Evolutionary conservation across 2,113 vertebrate species (phyloP), one percentile per base, ranked within the genome.

Genomic region (Poeciliopsis occidentalis): DNA sequence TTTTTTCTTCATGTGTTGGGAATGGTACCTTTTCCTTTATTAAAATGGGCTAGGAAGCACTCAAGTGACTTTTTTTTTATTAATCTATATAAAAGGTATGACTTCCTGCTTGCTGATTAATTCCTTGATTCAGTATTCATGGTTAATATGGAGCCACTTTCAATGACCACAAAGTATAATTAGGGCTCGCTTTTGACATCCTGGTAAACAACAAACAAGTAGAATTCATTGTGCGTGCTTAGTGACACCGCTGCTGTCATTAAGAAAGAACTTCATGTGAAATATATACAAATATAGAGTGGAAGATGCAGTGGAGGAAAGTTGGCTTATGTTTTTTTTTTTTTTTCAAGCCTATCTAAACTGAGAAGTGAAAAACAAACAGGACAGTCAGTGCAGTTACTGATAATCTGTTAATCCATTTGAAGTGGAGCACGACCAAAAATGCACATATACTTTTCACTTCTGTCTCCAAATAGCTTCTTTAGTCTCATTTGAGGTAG

Each of bases 321-420:
- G 63, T 24, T 77, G 27, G 64, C 64, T 64, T 64, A 8, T 68
- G 34, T 11, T 10, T 37, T 37, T 37, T 34, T 34, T 34, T 34
- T 80, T 30, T 78, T 78, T 63, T 72, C 17, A 22, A 60, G 54
- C 60, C n/a, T 67, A 24, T 82, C 67, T 75, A 51, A 68, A 74
- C 19, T 4, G 4, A 69, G 37, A 71, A 75, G 47, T 73, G 41
- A 79, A 64, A 44, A 66, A 73, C 44, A 80, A 72, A 41, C 31
- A 47, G 7, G 13, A 27, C 5, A 37, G 27, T 60, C 76, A 70
- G 60, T 51, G 41, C 12, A 1, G 75, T 73, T 80, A 78, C 76
- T 68, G 34, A 73, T 69, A 32, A 65, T 86, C 64, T 80, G 79
- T 74, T 79, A 83, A 88, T 91, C 81, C 62, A 79, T 89, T 89